Conservation (phyloP, 2,797 vertebrate genomes). For the Enteromius treurensis region DNA sequence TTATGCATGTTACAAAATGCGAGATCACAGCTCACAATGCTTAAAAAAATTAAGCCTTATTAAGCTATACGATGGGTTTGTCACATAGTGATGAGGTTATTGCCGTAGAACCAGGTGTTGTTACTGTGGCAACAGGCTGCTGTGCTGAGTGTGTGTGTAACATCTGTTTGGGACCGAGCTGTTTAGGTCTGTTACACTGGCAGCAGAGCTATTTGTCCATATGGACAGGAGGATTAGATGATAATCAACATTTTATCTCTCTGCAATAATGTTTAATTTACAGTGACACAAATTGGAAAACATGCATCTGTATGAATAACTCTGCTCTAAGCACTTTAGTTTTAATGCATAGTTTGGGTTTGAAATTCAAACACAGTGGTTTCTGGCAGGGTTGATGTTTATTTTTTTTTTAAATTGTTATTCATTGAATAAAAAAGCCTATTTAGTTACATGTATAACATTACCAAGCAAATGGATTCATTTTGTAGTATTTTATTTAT, state of each 20-base stretch:
- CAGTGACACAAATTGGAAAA: constrained; percentile 49
- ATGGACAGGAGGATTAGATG: constrained; percentile 74
- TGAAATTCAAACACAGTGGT: neutral
- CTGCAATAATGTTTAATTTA: constrained; percentile 64
- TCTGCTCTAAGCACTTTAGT: neutral
- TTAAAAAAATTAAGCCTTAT: neutral
- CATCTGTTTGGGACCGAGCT: constrained; percentile 56
- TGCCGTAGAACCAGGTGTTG: constrained; percentile 74
- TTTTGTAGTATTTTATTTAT: neutral
- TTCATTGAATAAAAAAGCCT: neutral
- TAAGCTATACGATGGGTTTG: neutral
- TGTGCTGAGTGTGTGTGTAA: constrained; percentile 45
- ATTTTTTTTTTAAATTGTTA: neutral
- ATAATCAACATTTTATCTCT: constrained; percentile 72
- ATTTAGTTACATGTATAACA: neutral
- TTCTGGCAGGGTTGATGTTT: neutral
- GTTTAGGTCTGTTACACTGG: constrained; percentile 71
- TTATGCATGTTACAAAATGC: neutral
- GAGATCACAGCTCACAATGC: neutral
- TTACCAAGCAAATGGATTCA: neutral
- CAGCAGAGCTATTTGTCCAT: constrained; percentile 69
- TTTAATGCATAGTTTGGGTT: neutral
- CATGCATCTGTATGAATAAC: neutral
- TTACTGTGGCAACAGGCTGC: constrained; percentile 69
- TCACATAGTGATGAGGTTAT: constrained; percentile 52